Evolutionary conservation across 2,113 vertebrate genomes (phyloP), one percentile per base, ranked within the genome.

Genomic region (Scophthalmus maximus): DNA sequence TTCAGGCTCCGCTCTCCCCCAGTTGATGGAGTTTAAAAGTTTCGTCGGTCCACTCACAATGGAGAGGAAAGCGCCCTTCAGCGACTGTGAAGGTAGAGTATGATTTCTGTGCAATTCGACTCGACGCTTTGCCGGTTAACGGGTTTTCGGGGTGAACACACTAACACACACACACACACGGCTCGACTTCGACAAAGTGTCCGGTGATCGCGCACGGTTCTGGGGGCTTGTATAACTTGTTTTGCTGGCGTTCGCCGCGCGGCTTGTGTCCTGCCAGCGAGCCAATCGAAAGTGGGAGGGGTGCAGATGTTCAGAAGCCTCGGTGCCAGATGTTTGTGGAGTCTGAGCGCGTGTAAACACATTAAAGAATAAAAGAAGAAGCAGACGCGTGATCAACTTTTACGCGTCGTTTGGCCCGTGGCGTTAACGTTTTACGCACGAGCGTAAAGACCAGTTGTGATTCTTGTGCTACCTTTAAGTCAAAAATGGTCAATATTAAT

Each of bases 251-350:
- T 88, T 87, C 75, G 84, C 79, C 66, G 73, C 72, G 82, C 71
- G 61, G 65, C n/a, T 81, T 57, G 70, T 66, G 78, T 84, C 88
- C 69, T 89, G 91, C 91, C 92, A 92, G 88, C 87, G 51, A 88
- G 62, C 85, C 72, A 80, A 83, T 91, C 83, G 81, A 81, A 86
- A 90, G 92, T 92, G 91, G 93, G 92, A 93, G 92, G 90, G 91
- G 90, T 93, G 84, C 91, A 93, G 93, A 93, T 92, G 92, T 92
- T 86, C 63, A 42, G 63, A 40, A 90, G 82, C 85, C 81, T 70
- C 42, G 69, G 57, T 61, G 91, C 90, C 93, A 93, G 92, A 93
- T 95, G 93, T 93, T 84, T 61, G 72, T 53, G 53, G n/a, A 68
- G 32, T 73, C 82, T 73, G 36, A 78, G 51, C 68, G 52, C 20